Base-by-base conservation (phyloP, 2,888 invertebrate species). In the Dynastes hyllus region DNA sequence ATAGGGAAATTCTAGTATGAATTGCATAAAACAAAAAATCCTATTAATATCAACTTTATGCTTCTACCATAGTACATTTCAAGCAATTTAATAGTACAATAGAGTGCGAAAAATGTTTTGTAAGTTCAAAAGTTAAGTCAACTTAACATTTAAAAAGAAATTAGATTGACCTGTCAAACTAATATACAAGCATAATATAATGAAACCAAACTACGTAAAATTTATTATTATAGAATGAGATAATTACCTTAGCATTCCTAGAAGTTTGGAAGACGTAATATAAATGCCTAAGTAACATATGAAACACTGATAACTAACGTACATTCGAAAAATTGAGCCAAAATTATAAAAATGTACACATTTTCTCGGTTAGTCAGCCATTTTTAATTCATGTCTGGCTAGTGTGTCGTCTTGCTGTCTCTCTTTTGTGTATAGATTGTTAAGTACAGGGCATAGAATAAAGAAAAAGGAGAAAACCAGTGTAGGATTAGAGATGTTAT, bases 281-380 rank as follows among this genome's bases (percentile, higher is more conserved):
- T 40, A 37, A 65, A 78, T 53, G 55, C 51, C 51, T 80, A 82
- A 83, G 80, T 81, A 80, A 84, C 81, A 83, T 84, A 84, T 80
- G 81, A 83, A 83, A 80, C 84, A 85, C 84, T 83, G 81, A 82
- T 80, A 83, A 83, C 77, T 82, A 82, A 77, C 79, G 79, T 81
- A 83, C 80, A 84, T 79, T 82, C 82, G 82, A 83, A 83, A 83
- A 83, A 81, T 82, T 82, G 82, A 83, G 81, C 82, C 84, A 85
- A 84, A 82, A 77, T 79, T 63, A 73, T 71, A 84, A 85, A 82
- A 83, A 83, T 82, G 84, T 85, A 85, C 85, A 85, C 85, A 85
- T 85, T 85, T 86, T 83, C 83, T 83, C 81, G 83, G 83, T 83
- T 82, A 84, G 83, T 86, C 85, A 85, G 87, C 87, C 87, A 87